Evolutionary conservation across 2,888 invertebrate species (phyloP), one percentile per base, ranked within the genome.

Genomic region (Archips xylosteana): DNA sequence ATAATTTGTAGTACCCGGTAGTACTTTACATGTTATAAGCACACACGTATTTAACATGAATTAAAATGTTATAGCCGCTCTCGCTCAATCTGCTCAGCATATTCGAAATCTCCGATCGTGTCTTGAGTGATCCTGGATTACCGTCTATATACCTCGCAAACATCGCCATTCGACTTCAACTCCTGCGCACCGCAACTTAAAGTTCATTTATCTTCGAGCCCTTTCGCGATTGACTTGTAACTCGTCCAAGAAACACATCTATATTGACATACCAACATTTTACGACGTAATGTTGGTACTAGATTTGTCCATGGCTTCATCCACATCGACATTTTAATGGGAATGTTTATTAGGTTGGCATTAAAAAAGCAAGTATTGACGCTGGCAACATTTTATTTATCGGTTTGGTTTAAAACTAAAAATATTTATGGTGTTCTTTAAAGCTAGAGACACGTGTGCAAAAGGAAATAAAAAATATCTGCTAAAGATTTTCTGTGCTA

Each of bases 61-160:
- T 2, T n/a, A 60, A 36, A 51, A 63, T 57, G 57, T 57, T 42
- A 13, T 62, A 62, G 15, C 69, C 42, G 3, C 74, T 74, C 70
- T 65, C 70, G 59, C 10, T 42, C 75, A 75, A 66, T 77, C 77
- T 75, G 78, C 76, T 80, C 85, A 79, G 82, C 82, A 78, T 79
- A 86, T 83, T 83, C 79, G 78, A 83, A 84, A 81, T 83, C 83
- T 80, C 80, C 80, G 81, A 83, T 85, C 86, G 76, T 79, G 83
- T 88, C 86, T 88, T 85, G 82, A 87, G 86, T 90, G 89, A 90
- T 90, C 88, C 87, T 75, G 87, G 89, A 88, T 91, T 90, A 90
- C 85, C 76, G 78, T 73, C 76, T 77, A 79, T 75, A 81, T 80
- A 75, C 78, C 78, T 76, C 72, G 47, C 70, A 49, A 47, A 51